phyloP scores from a whole-genome alignment of 2,113 vertebrate species.

The Scomber colias region DNA sequence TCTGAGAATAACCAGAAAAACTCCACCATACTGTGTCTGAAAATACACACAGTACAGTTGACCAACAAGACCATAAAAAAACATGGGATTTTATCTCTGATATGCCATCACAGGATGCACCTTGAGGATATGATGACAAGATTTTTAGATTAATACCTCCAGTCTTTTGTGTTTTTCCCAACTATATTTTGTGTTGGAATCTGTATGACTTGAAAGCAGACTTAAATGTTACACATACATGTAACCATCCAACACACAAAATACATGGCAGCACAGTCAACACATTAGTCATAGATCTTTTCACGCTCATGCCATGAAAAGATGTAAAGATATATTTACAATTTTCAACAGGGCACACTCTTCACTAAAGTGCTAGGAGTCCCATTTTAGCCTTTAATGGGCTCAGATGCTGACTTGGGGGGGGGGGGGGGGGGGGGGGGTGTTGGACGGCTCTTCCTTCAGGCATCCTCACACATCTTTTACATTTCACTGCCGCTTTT shows the following conservation, averaged over 20 bases:
- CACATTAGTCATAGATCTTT: slow-evolving; percentile 3
- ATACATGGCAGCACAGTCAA: background rate
- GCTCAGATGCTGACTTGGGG: slow-evolving; percentile 15
- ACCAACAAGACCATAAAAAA: background rate
- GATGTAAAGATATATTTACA: slow-evolving; percentile 15
- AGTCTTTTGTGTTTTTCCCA: too few species aligned
- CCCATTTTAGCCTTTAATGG: slow-evolving; percentile 38
- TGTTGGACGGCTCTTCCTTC: slow-evolving; percentile 44
- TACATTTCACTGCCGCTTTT: slow-evolving; percentile 55
- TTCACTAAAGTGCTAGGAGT: slow-evolving; percentile 25
- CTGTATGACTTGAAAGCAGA: too few species aligned
- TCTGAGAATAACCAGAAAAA: slow-evolving; percentile 3
- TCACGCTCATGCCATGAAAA: background rate
- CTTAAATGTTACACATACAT: too few species aligned
- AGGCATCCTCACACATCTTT: slow-evolving; percentile 67
- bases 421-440: slow-evolving; percentile 18
- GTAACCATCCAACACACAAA: background rate
- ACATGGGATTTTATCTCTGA: background rate
- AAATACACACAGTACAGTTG: background rate
- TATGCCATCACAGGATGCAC: background rate
- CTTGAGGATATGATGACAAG: background rate
- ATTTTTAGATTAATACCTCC: background rate
- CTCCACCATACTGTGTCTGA: background rate
- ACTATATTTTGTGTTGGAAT: too few species aligned
- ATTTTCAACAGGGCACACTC: slow-evolving; percentile 19